Conservation (phyloP, 2,797 vertebrate genomes). For the Semotilus atromaculatus region DNA sequence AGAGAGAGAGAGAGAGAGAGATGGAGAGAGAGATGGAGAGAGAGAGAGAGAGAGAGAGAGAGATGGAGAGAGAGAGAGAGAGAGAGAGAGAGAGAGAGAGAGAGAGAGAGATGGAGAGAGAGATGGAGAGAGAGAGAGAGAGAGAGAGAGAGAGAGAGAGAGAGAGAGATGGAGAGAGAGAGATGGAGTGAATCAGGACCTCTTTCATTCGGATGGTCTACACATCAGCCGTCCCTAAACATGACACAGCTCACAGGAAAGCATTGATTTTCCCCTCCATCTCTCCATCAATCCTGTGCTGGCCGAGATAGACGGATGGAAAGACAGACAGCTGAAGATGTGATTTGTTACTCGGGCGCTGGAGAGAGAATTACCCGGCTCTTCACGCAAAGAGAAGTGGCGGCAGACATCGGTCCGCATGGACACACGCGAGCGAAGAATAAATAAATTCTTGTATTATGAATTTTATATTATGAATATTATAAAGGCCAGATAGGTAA, state of each 20-base stretch:
- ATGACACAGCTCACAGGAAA: slow-evolving; percentile 78
- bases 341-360: slow-evolving; percentile 75
- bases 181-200: slow-evolving; percentile 15
- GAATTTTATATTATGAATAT: rapidly evolving
- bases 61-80: slow-evolving; percentile 16
- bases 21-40: too few species aligned
- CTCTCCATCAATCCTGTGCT: slow-evolving; percentile 80
- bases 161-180: slow-evolving; percentile 26
- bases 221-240: slow-evolving; percentile 79
- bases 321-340: slow-evolving; percentile 79
- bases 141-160: slow-evolving; percentile 33
- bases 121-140: slow-evolving; percentile 24
- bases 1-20: too few species aligned
- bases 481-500: too few species aligned
- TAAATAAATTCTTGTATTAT: too few species aligned
- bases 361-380: slow-evolving; percentile 72
- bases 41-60: slow-evolving; percentile 18
- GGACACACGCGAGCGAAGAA: too few species aligned
- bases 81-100: too few species aligned
- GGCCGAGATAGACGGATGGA: slow-evolving; percentile 60
- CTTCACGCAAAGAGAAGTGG: slow-evolving; percentile 69
- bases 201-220: slow-evolving; percentile 52
- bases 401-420: background rate
- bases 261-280: slow-evolving; percentile 86
- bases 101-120: slow-evolving; percentile 26